Evolutionary conservation across 1,140 invertebrate species (phyloP).

Genomic region (Sitobion miscanthi): DNA sequence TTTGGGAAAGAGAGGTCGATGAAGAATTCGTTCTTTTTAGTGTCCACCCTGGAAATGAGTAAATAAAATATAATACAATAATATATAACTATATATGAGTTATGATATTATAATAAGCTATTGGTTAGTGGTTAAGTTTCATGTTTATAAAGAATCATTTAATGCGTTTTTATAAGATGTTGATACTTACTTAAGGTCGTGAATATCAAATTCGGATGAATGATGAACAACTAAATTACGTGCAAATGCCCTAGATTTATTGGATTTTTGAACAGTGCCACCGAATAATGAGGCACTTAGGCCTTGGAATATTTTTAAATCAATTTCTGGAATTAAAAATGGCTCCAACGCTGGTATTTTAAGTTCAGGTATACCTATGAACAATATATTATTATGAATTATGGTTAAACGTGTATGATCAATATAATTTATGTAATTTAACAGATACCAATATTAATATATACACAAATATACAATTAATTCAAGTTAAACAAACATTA

Average conservation of each 20-base stretch:
- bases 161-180: background rate
- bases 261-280: background rate
- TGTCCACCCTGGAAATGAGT: slow-evolving; percentile 64
- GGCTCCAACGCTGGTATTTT: slow-evolving; percentile 72
- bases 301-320: slow-evolving; percentile 58
- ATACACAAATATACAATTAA: background rate
- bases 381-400: slow-evolving; percentile 9
- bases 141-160: background rate
- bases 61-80: background rate
- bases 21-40: slow-evolving; percentile 64
- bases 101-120: background rate
- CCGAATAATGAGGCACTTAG: background rate
- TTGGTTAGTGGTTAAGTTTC: background rate
- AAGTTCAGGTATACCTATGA: slow-evolving; percentile 69
- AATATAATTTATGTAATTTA: background rate
- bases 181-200: background rate
- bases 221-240: slow-evolving; percentile 14
- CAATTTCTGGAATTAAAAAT: slow-evolving; percentile 68
- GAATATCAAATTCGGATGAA: slow-evolving; percentile 10
- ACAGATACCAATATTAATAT: background rate
- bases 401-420: background rate
- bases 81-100: background rate
- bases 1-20: slow-evolving; percentile 67
- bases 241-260: slow-evolving; percentile 25
- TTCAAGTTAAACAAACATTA: background rate